These are phyloP conservation scores for Dorcus hopei DNA, from an alignment of 2,888 invertebrate species.

Conservation along the genomic window DNA sequence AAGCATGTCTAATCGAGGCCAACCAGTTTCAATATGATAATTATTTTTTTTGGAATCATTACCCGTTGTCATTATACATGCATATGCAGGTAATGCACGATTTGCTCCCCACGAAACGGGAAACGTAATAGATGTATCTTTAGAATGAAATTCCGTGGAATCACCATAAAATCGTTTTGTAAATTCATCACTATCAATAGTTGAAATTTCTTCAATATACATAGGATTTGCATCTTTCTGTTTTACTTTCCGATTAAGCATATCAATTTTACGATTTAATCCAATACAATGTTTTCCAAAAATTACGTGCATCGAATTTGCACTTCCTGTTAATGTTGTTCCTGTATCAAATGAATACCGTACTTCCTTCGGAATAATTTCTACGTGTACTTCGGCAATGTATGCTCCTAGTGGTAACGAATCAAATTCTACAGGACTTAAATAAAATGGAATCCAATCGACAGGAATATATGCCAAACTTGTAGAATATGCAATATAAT, in stretches of 20 bases:
- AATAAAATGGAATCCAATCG: not conserved
- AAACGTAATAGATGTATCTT: no score
- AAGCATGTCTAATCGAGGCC: no score
- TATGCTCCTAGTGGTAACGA: not conserved
- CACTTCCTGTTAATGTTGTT: not conserved
- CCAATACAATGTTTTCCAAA: not conserved
- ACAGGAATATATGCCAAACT: not conserved
- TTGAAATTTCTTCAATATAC: no score
- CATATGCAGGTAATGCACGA: no score
- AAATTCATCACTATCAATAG: no score
- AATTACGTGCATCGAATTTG: constrained; percentile 3
- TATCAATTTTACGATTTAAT: not conserved
- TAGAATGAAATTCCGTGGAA: no score
- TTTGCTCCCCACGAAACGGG: no score
- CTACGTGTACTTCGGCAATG: not conserved
- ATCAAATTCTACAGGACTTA: not conserved
- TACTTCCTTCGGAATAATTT: not conserved
- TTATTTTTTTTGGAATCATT: no score
- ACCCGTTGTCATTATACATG: no score
- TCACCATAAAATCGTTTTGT: no score
- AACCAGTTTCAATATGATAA: no score
- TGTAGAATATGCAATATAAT: not conserved
- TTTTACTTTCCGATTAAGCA: not conserved
- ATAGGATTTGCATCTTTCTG: not conserved
- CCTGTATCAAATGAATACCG: not conserved